Percentiles rank a stretch among this genome's conserved stretches.
Conservation (phyloP, 2,888 invertebrate species). For the Archips crataeganus region DNA sequence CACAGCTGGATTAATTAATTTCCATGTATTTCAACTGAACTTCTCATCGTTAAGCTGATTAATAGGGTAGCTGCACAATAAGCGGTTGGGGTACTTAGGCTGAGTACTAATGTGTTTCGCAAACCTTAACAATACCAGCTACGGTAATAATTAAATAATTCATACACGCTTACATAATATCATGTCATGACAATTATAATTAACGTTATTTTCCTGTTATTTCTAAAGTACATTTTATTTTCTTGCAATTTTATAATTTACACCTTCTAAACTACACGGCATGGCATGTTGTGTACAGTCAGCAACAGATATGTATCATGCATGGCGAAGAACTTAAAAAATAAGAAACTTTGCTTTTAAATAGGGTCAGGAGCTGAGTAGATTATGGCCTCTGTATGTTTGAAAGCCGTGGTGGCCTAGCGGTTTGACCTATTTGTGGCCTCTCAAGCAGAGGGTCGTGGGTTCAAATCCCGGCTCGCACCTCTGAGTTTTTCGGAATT, state of each 20-base stretch:
- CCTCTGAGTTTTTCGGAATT: too few species aligned
- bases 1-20: constrained; percentile 11
- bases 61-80: constrained; percentile 7
- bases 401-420: too few species aligned
- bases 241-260: neutral
- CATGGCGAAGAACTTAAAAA: too few species aligned
- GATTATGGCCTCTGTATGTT: too few species aligned
- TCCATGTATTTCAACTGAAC: constrained; percentile 3
- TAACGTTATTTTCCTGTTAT: neutral
- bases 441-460: too few species aligned
- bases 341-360: too few species aligned
- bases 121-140: neutral
- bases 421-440: too few species aligned
- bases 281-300: neutral
- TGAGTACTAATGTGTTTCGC: neutral
- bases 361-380: too few species aligned
- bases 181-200: neutral
- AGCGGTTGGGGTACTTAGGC: neutral
- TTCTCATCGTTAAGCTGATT: constrained; percentile 9
- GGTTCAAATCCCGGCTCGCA: too few species aligned
- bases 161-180: neutral
- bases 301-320: neutral
- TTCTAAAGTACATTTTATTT: neutral
- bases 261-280: neutral
- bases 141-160: constrained; percentile 1